These are phyloP conservation scores for Nasonia longicornis DNA, from an alignment of 1,140 invertebrate species.

Conservation along the genomic window DNA sequence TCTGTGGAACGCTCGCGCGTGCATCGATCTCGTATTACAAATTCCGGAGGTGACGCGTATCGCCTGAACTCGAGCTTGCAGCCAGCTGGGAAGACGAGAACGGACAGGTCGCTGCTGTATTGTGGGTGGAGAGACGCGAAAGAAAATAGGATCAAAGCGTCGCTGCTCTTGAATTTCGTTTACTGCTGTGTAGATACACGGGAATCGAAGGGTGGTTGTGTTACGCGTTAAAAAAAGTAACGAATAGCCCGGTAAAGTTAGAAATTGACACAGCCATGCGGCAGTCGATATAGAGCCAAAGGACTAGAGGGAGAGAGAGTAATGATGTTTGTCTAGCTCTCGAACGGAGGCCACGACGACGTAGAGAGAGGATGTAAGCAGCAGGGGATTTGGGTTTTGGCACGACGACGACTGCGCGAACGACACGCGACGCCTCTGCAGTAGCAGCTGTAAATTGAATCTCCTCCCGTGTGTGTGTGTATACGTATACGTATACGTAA, in stretches of 20 bases:
- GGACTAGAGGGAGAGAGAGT: slow-evolving; percentile 50
- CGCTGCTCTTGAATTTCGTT: not conserved
- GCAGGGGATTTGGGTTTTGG: slow-evolving; percentile 59
- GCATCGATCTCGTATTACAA: slow-evolving; percentile 51
- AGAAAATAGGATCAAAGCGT: not conserved
- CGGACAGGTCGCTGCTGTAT: no score
- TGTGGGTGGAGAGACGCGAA: not conserved
- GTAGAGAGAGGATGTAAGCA: not conserved
- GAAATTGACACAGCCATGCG: not conserved
- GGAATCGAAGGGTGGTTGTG: no score
- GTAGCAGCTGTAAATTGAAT: slow-evolving; percentile 49
- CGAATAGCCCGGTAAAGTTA: not conserved
- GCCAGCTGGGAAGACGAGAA: not conserved
- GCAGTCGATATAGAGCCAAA: slow-evolving; percentile 20
- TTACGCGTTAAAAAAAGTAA: not conserved
- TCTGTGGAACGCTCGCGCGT: slow-evolving; percentile 16
- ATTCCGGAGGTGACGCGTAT: slow-evolving; percentile 51
- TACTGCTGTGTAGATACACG: not conserved
- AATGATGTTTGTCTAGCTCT: slow-evolving; percentile 67
- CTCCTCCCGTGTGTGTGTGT: slow-evolving; percentile 20
- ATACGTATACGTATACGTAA: slow-evolving; percentile 38
- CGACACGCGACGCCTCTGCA: not conserved
- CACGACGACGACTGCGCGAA: slow-evolving; percentile 47
- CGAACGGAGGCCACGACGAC: slow-evolving; percentile 46
- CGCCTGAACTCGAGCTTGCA: not conserved